Conservation (phyloP, 1,140 invertebrate species). For the Samia ricini region DNA sequence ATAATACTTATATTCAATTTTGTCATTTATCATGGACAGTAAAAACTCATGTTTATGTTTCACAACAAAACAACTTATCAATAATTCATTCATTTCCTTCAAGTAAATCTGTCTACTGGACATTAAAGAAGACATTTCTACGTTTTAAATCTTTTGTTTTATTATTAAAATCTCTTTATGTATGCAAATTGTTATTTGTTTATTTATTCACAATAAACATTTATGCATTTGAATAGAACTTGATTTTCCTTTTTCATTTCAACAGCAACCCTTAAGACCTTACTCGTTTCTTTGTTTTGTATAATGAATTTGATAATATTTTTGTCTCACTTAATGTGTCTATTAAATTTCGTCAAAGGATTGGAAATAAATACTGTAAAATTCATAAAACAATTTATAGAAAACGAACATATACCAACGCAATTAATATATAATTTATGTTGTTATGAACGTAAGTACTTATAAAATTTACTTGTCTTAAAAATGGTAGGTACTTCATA, state of each 20-base stretch:
- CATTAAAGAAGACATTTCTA: background rate
- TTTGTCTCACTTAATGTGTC: background rate
- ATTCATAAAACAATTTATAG: slow-evolving; percentile 42
- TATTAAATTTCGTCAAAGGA: slow-evolving; percentile 5
- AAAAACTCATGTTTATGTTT: background rate
- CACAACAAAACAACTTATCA: background rate
- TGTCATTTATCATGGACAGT: background rate
- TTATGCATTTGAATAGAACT: background rate
- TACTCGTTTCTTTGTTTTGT: background rate
- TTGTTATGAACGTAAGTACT: slow-evolving; percentile 40
- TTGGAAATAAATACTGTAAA: slow-evolving; percentile 24
- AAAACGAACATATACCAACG: slow-evolving; percentile 47
- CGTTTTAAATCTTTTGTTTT: background rate
- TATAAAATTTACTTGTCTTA: background rate
- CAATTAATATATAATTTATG: slow-evolving; percentile 37
- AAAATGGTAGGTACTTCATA: background rate
- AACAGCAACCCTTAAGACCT: background rate
- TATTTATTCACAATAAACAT: background rate
- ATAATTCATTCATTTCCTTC: background rate
- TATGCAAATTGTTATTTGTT: background rate
- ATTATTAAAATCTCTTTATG: background rate
- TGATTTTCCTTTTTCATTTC: background rate
- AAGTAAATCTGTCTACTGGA: background rate
- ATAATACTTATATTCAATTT: too few species aligned
- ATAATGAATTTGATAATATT: background rate